These are phyloP conservation scores for Gallinago stenura DNA, from an alignment of 2,797 vertebrate genomes.

Conservation along the genomic window DNA sequence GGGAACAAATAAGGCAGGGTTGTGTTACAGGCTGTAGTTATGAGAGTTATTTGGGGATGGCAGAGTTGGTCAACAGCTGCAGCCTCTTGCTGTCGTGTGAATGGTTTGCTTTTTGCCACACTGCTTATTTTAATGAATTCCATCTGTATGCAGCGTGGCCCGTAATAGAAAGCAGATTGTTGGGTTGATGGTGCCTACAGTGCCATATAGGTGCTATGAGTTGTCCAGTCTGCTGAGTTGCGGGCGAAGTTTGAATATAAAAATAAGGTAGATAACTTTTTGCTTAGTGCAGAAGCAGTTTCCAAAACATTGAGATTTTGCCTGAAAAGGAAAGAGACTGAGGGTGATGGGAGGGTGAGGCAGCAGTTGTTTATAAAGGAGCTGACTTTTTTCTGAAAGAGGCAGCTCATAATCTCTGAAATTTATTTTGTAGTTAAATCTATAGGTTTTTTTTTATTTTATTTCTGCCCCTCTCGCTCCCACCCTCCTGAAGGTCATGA, in stretches of 20 bases:
- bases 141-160: neutral
- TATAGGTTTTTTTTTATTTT: too few relatives aligned
- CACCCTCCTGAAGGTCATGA: neutral
- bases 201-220: neutral
- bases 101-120: conserved; percentile 28
- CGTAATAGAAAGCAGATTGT: neutral
- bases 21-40: neutral
- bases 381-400: neutral
- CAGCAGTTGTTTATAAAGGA: neutral
- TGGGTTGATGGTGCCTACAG: neutral
- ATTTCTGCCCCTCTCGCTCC: too few relatives aligned
- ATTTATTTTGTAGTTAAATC: neutral
- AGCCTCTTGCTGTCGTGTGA: neutral
- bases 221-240: neutral
- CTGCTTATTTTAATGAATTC: conserved; percentile 42
- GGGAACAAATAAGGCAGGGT: neutral
- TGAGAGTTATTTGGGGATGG: conserved; percentile 31
- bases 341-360: neutral
- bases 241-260: neutral
- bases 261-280: rapidly evolving
- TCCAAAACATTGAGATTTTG: neutral
- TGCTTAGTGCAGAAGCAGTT: neutral
- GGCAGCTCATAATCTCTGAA: neutral
- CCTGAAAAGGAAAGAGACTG: neutral
- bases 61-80: conserved; percentile 35